Evolutionary conservation across 2,797 vertebrate species (phyloP), one percentile per base, ranked within the genome.

Genomic region (Orientallactaga sibirica): DNA sequence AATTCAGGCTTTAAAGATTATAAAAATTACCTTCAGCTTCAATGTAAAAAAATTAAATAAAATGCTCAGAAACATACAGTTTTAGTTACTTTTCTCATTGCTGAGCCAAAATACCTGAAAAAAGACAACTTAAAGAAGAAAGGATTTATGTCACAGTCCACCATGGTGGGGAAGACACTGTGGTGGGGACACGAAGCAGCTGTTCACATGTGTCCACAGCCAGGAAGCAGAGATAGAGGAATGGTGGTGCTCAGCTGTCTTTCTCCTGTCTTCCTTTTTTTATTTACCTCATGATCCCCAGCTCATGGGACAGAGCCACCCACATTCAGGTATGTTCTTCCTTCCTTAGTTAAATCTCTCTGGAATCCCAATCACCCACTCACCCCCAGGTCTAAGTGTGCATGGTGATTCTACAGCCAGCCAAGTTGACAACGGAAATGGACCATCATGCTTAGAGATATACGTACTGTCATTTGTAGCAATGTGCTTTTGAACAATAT

Each of bases 1-100:
- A 73, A 93, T 52, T 68, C 48, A 83, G 25, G 58, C 2, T 66
- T 79, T n/a, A 76, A 55, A 48, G 29, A 61, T 90, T 92, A 90
- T 73, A 79, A 66, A 84, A 86, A 85, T 74, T 92, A 48, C 76
- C 79, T 93, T 92, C 55, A 83, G 25, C 27, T 62, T 94, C 27
- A 33, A 55, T 43, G 55, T 75, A 62, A 37, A 37, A 37, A 37
- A 37, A 37, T 43, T 55, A 75, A 86, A 62, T 43, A 12, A 25
- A 86, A 43, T 25, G 61, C 70, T 41, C 33, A 29, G 33, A 74
- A 62, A 55, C 84, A 74, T 43, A 62, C 29, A 29, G 24, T 25
- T 22, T 74, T 73, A 73, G 83, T 73, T 86, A 43, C 20, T 43
- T 74, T 43, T 86, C 70, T 62, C 10, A 0, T 2, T 3, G 27